Conservation (phyloP, 37 sponge, comb jelly and placozoan species). For the Tethya wilhelma region DNA sequence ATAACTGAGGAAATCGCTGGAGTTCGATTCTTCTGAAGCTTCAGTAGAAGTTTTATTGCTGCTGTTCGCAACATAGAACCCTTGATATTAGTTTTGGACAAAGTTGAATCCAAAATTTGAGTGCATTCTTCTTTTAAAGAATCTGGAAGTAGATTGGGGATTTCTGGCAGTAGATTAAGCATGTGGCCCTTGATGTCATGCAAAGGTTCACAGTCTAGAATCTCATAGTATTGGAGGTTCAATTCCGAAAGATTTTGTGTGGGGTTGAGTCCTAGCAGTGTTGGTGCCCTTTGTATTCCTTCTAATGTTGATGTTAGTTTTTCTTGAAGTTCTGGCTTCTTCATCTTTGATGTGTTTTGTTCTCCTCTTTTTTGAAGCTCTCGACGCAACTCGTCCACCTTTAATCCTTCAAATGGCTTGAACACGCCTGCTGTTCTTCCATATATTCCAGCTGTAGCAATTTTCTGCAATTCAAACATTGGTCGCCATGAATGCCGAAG, state of each 20-base stretch:
- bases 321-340: neutral
- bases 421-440: neutral
- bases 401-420: neutral
- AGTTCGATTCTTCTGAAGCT: neutral
- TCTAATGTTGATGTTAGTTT: neutral
- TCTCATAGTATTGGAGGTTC: neutral
- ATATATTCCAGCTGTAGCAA: neutral
- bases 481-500: neutral
- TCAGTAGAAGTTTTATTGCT: conserved; percentile 16
- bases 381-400: neutral
- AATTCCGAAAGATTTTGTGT: neutral
- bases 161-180: neutral
- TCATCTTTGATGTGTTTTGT: neutral
- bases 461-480: neutral
- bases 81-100: neutral
- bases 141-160: conserved; percentile 3
- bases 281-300: conserved; percentile 14
- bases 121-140: conserved; percentile 6
- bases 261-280: neutral
- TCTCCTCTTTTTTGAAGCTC: neutral
- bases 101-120: conserved; percentile 1
- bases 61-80: conserved; percentile 2
- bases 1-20: neutral
- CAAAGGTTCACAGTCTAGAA: conserved; percentile 8
- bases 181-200: conserved; percentile 19